Conservation (phyloP, 2,888 invertebrate genomes). For the Agrilus biguttatus region DNA sequence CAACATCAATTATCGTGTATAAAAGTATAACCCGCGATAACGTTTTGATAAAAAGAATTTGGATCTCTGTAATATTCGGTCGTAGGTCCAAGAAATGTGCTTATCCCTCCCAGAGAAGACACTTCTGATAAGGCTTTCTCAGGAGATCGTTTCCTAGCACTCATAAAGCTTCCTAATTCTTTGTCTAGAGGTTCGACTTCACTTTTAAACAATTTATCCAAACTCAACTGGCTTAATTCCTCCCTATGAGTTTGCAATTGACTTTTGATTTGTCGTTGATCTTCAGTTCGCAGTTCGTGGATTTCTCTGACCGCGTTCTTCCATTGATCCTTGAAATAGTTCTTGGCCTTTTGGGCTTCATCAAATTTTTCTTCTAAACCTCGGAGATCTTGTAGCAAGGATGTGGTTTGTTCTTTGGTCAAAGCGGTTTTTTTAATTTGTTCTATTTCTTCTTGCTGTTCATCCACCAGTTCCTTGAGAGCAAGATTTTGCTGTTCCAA, state of each 20-base stretch:
- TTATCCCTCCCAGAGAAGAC: too few relatives aligned
- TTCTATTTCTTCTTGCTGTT: constrained; percentile 26
- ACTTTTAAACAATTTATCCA: constrained; percentile 10
- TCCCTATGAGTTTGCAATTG: constrained; percentile 35
- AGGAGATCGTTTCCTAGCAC: too few relatives aligned
- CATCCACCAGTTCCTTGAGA: constrained; percentile 20
- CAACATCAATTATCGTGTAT: too few relatives aligned
- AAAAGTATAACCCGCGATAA: too few relatives aligned
- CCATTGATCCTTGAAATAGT: constrained; percentile 67
- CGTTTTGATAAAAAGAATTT: too few relatives aligned
- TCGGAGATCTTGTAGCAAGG: constrained; percentile 51
- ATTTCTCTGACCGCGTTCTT: constrained; percentile 51
- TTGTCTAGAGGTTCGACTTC: too few relatives aligned
- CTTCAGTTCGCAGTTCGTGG: constrained; percentile 43
- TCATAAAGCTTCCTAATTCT: too few relatives aligned
- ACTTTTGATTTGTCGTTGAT: constrained; percentile 36
- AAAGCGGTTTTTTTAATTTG: constrained; percentile 39
- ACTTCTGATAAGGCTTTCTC: too few relatives aligned
- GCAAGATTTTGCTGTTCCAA: constrained; percentile 23
- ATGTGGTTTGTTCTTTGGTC: constrained; percentile 51
- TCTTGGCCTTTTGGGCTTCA: constrained; percentile 48
- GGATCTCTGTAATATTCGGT: too few relatives aligned
- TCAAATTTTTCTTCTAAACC: constrained; percentile 48
- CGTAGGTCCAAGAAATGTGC: too few relatives aligned
- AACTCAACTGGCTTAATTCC: constrained; percentile 20